A percentile compares a stretch with the other conserved stretches of the same genome.
Conservation (phyloP, 2,888 invertebrate species). For the Eupeodes latifasciatus region DNA sequence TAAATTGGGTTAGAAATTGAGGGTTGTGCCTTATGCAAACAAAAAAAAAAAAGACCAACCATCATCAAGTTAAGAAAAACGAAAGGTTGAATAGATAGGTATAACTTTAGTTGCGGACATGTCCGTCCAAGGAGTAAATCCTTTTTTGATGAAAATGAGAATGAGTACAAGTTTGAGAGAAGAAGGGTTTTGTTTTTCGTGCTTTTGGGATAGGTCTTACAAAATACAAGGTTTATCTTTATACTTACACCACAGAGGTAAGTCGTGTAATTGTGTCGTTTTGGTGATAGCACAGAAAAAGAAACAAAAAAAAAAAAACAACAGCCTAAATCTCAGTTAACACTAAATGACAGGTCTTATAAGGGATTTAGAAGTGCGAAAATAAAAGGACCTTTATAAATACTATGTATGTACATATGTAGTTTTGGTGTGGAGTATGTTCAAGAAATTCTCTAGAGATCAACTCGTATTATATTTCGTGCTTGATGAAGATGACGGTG, state of each 20-base stretch:
- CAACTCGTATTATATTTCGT: no score
- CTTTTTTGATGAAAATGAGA: slow-evolving; percentile 39
- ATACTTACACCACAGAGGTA: no score
- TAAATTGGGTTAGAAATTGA: slow-evolving; percentile 37
- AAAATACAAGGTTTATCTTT: background rate
- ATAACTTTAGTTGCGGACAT: slow-evolving; percentile 23
- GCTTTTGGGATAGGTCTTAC: slow-evolving; percentile 45
- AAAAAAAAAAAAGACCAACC: slow-evolving; percentile 1
- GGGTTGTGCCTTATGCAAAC: background rate
- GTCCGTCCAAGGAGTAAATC: slow-evolving; percentile 32
- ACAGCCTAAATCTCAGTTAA: background rate
- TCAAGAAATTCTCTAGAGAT: no score
- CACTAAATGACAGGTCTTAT: background rate
- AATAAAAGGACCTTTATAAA: background rate
- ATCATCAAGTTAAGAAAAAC: background rate
- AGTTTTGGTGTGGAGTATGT: no score
- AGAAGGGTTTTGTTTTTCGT: background rate
- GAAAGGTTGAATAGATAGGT: slow-evolving; percentile 21
- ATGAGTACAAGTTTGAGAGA: background rate
- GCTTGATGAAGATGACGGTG: no score
- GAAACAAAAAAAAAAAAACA: no score
- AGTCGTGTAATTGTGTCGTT: background rate
- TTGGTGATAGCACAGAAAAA: background rate
- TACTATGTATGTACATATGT: no score
- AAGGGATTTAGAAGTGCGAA: background rate